Base-by-base conservation (phyloP, 2,888 invertebrate species). In the Prosopocoilus inquinatus region DNA sequence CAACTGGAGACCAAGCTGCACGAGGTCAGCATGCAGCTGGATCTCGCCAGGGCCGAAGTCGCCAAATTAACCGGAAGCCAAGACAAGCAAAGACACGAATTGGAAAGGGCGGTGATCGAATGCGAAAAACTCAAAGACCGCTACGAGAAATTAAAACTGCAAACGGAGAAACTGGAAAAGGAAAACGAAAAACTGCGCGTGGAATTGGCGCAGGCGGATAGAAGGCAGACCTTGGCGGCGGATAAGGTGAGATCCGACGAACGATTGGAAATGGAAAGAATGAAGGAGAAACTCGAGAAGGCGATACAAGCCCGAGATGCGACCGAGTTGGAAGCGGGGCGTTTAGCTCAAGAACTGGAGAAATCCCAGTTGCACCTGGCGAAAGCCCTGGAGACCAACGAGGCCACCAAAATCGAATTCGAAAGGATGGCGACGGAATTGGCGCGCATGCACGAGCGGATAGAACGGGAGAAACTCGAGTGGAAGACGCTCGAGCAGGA, bases 71-170 rank as follows among this genome's bases (percentile, higher is more conserved):
- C 85, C 62, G 84, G 84, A 38, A 83, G 84, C 38, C 88, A 93
- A 74, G 93, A 93, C 66, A 90, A 91, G 71, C 89, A 90, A 73
- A 82, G 91, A 38, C 80, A 83, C 61, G 91, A 93, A 68, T 81
- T 91, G 67, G 94, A 91, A 75, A 82, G 92, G 44, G 88, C 92
- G 64, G 88, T 91, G 70, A 91, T 94, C 73, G 94, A 94, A 78
- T 88, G 91, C 67, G 94, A 94, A 73, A 94, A 94, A 79, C 85
- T 92, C 60, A 84, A 91, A 66, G 94, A 94, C 69, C 83, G 91
- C 60, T 62, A 91, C 73, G 94, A 94, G 71, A 91, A 92, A 78
- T 78, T 92, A n/a, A 88, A 88, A 68, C 74, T 84, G 53, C 84
- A 86, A 62, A 81, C 85, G 50, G 89, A 89, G 53, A 86, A 86